Conservation (phyloP, 2,888 invertebrate species). For the Malthinus flaveolus region DNA sequence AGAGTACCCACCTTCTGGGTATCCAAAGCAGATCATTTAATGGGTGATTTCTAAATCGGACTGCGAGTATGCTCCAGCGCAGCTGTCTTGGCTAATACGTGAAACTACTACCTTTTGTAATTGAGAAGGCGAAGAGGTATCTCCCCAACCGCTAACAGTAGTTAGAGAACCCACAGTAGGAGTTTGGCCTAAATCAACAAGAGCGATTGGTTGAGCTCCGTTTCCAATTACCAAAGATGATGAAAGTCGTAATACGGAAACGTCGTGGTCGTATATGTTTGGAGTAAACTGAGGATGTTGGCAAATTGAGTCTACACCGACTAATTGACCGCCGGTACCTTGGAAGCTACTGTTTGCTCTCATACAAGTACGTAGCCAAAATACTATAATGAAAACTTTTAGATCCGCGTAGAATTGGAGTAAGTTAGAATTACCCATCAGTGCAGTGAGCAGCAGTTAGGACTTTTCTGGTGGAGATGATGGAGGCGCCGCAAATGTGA, state of each 20-base stretch:
- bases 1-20: background rate
- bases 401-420: no score
- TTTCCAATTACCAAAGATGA: background rate
- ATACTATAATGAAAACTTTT: no score
- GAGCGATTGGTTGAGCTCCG: background rate
- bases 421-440: background rate
- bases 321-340: background rate
- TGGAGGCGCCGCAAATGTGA: background rate
- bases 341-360: slow-evolving; percentile 23
- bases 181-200: background rate
- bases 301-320: background rate
- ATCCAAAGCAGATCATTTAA: slow-evolving; percentile 5
- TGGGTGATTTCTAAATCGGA: slow-evolving; percentile 19
- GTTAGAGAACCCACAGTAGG: background rate
- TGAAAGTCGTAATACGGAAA: background rate
- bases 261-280: background rate
- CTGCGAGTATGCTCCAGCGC: slow-evolving; percentile 36
- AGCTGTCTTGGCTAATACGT: background rate
- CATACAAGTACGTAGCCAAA: slow-evolving; percentile 5
- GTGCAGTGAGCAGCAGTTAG: background rate
- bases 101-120: background rate
- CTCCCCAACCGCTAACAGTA: background rate
- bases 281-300: background rate
- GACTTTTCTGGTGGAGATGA: background rate
- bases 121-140: background rate